Base-by-base conservation (phyloP, 2,113 vertebrate genomes). In the Rynchops niger region DNA sequence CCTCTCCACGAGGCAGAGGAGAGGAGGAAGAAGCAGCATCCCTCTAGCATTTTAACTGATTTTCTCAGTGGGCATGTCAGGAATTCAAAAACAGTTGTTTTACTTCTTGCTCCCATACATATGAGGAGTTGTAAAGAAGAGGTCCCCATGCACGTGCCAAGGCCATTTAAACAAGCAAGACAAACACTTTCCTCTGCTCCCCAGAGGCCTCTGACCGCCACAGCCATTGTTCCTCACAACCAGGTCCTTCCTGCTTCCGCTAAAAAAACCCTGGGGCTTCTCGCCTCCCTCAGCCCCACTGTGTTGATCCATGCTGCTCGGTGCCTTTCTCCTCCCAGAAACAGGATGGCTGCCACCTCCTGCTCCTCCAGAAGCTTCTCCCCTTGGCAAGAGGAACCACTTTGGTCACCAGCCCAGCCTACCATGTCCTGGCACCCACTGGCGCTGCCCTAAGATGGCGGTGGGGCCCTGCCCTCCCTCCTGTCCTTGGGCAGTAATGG, bases 191-290 rank as follows among this genome's bases (percentile, higher is more conserved):
- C 17, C 36, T 55, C 17, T 25, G n/a, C 26, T 76, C 34, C 43
- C 10, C 43, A 50, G 55, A 63, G 49, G 47, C 26, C 55, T 49
- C 73, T 71, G 32, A 23, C 3, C 15, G 36, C 56, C 1, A 1
- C 43, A 66, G 52, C 43, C 14, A 11, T 47, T 0, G 0, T 27
- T 73, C 52, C 23, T 40, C 61, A n/a, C 30, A 4, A 0, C 27
- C 53, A 53, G 29, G 11, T 53, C 52, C 61, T 47, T 74, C 29
- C 34, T 34, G 25, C 11, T 43, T 45, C 43, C 6, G 1, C 66
- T 52, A n/a, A 38, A 67, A 67, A n/a, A 26, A 10, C 29, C 22
- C 30, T 30, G 30, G 30, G 30, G 9, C 40, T 62, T 36, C 55
- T 62, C 1, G 0, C 34, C 29, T 34, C 3, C 1, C 16, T 42